Percentiles rank a stretch among this genome's conserved stretches.
Evolutionary conservation across 2,888 invertebrate genomes (phyloP).

Genomic region (Leptinotarsa rubiginosa): DNA sequence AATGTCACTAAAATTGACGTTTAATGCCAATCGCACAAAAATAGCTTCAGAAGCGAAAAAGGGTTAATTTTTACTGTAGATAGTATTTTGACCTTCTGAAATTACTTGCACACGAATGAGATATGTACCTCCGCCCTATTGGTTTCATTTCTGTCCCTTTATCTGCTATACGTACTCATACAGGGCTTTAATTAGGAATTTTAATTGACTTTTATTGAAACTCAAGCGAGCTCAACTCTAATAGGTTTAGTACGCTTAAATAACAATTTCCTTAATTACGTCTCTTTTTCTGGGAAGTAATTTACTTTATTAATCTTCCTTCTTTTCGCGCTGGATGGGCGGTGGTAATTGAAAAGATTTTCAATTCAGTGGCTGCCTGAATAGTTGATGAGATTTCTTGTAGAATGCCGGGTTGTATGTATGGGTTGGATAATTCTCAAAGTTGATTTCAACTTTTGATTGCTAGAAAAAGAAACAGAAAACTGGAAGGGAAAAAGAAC

Average conservation of each 20-base stretch:
- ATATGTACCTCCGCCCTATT: slow-evolving; percentile 4
- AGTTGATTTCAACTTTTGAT: too few relatives aligned
- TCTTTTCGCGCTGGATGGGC: slow-evolving; percentile 31
- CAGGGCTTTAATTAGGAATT: slow-evolving; percentile 65
- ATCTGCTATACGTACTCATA: slow-evolving; percentile 57
- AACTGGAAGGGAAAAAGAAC: too few relatives aligned
- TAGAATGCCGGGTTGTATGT: slow-evolving; percentile 1
- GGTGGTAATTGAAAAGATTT: slow-evolving; percentile 29
- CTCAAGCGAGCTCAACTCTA: slow-evolving; percentile 60
- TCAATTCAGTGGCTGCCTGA: slow-evolving; percentile 25
- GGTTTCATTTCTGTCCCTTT: slow-evolving; percentile 51
- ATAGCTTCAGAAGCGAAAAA: too few relatives aligned
- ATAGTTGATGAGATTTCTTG: slow-evolving; percentile 26
- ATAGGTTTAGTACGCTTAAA: slow-evolving; percentile 62
- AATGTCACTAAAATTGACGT: too few relatives aligned
- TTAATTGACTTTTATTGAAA: slow-evolving; percentile 66
- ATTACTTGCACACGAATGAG: background rate
- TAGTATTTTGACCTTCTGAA: too few relatives aligned
- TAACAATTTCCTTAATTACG: slow-evolving; percentile 62
- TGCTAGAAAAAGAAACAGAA: too few relatives aligned
- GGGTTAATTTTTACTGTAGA: background rate
- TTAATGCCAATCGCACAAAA: too few relatives aligned
- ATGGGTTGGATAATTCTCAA: background rate
- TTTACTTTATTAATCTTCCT: slow-evolving; percentile 57
- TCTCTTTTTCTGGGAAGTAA: slow-evolving; percentile 57